A percentile compares a stretch with the other conserved stretches of the same genome.
phyloP scores from a whole-genome alignment of 2,797 vertebrate genomes.

The Cuculus canorus region DNA sequence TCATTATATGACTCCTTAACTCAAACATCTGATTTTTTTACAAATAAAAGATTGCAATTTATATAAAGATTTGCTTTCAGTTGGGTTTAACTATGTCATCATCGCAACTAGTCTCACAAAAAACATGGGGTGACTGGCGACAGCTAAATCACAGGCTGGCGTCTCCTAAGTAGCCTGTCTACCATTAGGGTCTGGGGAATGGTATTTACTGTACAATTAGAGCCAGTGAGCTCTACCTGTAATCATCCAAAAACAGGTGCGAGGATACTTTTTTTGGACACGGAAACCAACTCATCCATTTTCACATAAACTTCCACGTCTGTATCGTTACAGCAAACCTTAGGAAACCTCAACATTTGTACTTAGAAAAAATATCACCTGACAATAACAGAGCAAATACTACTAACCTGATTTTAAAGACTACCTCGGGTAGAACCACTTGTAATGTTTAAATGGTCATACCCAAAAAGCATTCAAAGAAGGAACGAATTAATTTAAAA shows the following conservation, averaged over 20 bases:
- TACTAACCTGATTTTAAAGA: not conserved
- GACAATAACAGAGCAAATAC: not conserved
- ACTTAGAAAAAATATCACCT: conserved; percentile 21
- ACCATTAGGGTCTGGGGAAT: conserved; percentile 91
- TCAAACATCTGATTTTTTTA: conserved; percentile 63
- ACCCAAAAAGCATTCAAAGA: conserved; percentile 69
- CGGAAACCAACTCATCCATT: conserved; percentile 88
- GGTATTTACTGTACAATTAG: conserved; percentile 98
- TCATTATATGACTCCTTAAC: conserved; percentile 60
- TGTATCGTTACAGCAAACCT: conserved; percentile 78
- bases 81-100: conserved; percentile 87
- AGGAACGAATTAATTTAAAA: conserved; percentile 30
- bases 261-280: conserved; percentile 85
- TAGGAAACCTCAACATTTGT: conserved; percentile 75
- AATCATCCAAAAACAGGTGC: conserved; percentile 95
- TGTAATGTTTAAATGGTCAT: conserved; percentile 79
- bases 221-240: conserved; percentile 90
- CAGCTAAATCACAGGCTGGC: conserved; percentile 94
- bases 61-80: conserved; percentile 86
- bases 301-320: conserved; percentile 86
- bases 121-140: conserved; percentile 88
- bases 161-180: conserved; percentile 89
- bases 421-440: conserved; percentile 76
- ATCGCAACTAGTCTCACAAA: conserved; percentile 84
- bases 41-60: conserved; percentile 87